These are phyloP conservation scores for Clarias laeviceps DNA, from an alignment of 2,797 vertebrate species.

Conservation along the genomic window DNA sequence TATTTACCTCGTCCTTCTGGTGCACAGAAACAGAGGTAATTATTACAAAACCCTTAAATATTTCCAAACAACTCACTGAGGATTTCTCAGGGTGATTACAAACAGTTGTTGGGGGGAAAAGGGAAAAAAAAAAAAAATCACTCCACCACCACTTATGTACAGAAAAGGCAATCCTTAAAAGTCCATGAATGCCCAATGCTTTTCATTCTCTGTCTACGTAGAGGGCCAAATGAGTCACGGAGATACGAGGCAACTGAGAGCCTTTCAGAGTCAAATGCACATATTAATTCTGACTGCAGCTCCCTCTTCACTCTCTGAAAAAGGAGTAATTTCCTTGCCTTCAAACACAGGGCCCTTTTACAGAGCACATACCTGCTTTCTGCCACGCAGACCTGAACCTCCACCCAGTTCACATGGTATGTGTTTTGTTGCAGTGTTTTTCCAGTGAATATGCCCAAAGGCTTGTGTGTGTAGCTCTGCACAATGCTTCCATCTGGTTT, in stretches of 20 bases:
- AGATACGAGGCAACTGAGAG: neutral
- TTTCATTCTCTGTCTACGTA: neutral
- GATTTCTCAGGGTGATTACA: conserved; percentile 13
- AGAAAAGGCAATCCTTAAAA: conserved; percentile 11
- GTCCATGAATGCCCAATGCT: neutral
- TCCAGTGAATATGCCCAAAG: neutral
- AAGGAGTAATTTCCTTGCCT: conserved; percentile 62
- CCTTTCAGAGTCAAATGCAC: neutral
- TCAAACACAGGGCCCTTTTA: conserved; percentile 65
- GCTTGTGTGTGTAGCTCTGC: neutral
- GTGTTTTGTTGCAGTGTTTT: conserved; percentile 14
- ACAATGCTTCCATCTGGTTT: conserved; percentile 11
- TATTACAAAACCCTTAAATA: neutral
- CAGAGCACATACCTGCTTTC: conserved; percentile 45
- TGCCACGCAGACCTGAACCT: conserved; percentile 56
- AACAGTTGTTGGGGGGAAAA: neutral
- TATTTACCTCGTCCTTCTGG: neutral
- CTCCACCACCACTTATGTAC: neutral
- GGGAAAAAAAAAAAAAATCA: neutral
- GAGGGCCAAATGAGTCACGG: conserved; percentile 5
- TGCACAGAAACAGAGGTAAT: neutral
- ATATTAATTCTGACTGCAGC: conserved; percentile 36
- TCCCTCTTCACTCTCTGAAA: conserved; percentile 67
- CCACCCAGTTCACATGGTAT: conserved; percentile 35
- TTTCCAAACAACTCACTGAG: neutral